These are phyloP conservation scores for Percopsis omiscomaycus DNA, from an alignment of 2,797 vertebrate genomes.

Conservation along the genomic window DNA sequence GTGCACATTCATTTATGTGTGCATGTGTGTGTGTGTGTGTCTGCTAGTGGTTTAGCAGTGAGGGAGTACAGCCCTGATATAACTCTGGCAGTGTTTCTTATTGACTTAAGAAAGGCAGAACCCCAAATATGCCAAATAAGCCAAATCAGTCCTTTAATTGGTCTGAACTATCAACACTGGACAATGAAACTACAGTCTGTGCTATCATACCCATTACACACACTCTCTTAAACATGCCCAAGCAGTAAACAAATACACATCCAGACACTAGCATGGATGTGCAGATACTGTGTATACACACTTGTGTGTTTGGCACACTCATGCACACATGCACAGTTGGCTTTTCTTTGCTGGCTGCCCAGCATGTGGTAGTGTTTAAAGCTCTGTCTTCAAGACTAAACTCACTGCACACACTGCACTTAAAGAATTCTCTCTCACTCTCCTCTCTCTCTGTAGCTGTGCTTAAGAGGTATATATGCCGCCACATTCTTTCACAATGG, in stretches of 20 bases:
- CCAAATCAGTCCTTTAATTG: conserved; percentile 62
- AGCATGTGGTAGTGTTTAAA: conserved; percentile 75
- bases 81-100: conserved; percentile 44
- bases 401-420: conserved; percentile 22
- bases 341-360: conserved; percentile 27
- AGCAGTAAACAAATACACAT: conserved; percentile 10
- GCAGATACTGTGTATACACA: neutral
- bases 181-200: conserved; percentile 61
- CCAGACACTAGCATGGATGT: neutral
- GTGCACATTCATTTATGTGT: conserved; percentile 12
- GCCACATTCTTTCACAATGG: conserved; percentile 58
- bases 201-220: conserved; percentile 26
- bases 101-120: conserved; percentile 52
- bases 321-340: conserved; percentile 17
- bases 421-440: neutral
- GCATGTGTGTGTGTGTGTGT: conserved; percentile 1
- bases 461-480: conserved; percentile 56
- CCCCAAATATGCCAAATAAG: conserved; percentile 46
- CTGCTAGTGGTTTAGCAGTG: neutral
- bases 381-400: conserved; percentile 50
- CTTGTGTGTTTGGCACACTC: conserved; percentile 4
- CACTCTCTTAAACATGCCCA: conserved; percentile 18
- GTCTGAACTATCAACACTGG: conserved; percentile 51
- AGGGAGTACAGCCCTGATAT: neutral
- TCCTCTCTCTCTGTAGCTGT: conserved; percentile 14